phyloP scores from a whole-genome alignment of 2,888 invertebrate genomes.

The Leptopilina drosophilae region DNA sequence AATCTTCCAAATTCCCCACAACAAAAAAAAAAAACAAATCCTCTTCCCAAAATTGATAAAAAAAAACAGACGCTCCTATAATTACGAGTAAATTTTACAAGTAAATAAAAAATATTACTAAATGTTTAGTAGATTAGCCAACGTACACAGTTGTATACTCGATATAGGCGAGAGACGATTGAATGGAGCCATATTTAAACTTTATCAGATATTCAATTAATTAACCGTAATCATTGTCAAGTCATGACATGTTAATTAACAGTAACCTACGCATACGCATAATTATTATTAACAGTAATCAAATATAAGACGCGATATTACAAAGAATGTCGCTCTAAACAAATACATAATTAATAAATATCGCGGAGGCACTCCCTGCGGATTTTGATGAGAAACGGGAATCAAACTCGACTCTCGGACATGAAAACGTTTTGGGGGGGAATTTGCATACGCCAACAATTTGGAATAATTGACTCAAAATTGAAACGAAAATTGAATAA shows the following conservation, averaged over 20 bases:
- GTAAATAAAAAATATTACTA: conserved; percentile 74
- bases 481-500: background rate
- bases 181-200: conserved; percentile 73
- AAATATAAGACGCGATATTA: conserved; percentile 58
- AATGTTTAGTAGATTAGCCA: conserved; percentile 76
- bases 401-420: conserved; percentile 72
- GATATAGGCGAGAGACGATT: conserved; percentile 63
- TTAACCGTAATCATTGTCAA: conserved; percentile 72
- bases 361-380: conserved; percentile 76
- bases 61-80: conserved; percentile 46
- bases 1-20: no score
- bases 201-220: conserved; percentile 72
- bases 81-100: conserved; percentile 69
- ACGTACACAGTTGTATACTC: conserved; percentile 73
- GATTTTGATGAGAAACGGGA: conserved; percentile 54
- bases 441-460: conserved; percentile 61
- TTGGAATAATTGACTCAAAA: conserved; percentile 26
- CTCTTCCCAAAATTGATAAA: conserved; percentile 44
- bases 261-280: conserved; percentile 59
- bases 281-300: conserved; percentile 68
- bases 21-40: background rate
- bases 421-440: conserved; percentile 68
- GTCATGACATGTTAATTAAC: conserved; percentile 68
- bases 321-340: conserved; percentile 53
- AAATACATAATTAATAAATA: conserved; percentile 51